Percentiles rank a stretch among this genome's conserved stretches.
These are phyloP conservation scores for Montipora cactus DNA, from an alignment of 64 coral and sea anemone genomes.

Conservation along the genomic window DNA sequence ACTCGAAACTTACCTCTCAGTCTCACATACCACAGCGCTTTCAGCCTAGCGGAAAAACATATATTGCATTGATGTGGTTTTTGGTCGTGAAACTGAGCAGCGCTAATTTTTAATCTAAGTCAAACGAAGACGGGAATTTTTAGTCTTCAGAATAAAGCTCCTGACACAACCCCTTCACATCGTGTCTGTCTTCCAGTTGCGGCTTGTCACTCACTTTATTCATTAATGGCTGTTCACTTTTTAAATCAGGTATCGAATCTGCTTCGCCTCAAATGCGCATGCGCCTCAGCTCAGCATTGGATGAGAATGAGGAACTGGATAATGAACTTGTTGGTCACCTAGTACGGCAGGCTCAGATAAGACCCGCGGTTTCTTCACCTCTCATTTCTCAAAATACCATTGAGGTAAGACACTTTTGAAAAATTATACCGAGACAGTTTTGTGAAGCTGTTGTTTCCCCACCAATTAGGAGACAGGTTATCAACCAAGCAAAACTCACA, in stretches of 20 bases:
- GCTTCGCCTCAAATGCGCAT: conserved; percentile 58
- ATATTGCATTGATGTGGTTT: background rate
- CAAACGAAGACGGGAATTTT: no score
- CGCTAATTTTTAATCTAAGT: no score
- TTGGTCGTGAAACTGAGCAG: no score
- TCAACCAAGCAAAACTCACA: no score
- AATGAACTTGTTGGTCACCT: conserved; percentile 61
- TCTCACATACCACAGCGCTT: no score
- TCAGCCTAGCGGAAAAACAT: background rate
- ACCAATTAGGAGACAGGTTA: no score
- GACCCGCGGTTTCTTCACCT: conserved; percentile 18
- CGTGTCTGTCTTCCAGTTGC: no score
- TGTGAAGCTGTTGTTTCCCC: no score
- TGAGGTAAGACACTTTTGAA: conserved; percentile 33
- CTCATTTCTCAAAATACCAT: conserved; percentile 30
- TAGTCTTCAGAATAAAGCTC: no score
- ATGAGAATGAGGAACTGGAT: conserved; percentile 58
- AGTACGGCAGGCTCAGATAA: conserved; percentile 24
- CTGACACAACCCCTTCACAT: no score
- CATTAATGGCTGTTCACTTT: background rate
- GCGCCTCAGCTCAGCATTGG: conserved; percentile 59
- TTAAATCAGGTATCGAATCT: conserved; percentile 31
- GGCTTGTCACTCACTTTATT: background rate
- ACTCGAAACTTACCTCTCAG: no score
- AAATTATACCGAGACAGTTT: no score